Conservation (phyloP, 2,888 invertebrate genomes). For the Chymomyza fuscimana region DNA sequence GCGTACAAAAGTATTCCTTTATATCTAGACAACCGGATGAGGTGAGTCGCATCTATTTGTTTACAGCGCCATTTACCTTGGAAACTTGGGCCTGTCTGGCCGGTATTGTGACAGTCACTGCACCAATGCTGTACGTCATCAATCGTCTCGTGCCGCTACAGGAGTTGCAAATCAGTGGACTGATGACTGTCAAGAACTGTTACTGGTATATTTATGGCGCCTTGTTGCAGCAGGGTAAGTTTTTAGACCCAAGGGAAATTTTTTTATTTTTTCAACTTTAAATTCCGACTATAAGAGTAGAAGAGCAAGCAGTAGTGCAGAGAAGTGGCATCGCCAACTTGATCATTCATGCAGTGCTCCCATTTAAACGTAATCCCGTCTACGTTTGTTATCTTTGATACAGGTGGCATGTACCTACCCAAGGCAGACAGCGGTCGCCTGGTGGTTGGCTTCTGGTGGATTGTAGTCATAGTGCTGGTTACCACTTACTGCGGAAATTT, state of each 20-base stretch:
- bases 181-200: constrained; percentile 78
- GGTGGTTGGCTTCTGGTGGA: constrained; percentile 94
- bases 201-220: constrained; percentile 92
- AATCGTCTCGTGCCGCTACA: constrained; percentile 85
- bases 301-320: no score
- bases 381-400: no score
- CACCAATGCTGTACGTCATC: constrained; percentile 87
- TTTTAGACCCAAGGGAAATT: no score
- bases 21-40: constrained; percentile 89
- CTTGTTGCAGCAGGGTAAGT: constrained; percentile 91
- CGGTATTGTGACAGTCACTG: constrained; percentile 87
- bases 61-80: constrained; percentile 89
- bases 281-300: no score
- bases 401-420: constrained; percentile 93
- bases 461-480: constrained; percentile 92
- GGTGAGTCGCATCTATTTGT: constrained; percentile 89
- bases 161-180: constrained; percentile 79
- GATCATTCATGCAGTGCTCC: background rate
- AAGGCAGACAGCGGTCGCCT: constrained; percentile 91
- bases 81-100: constrained; percentile 92
- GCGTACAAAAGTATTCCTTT: constrained; percentile 89
- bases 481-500: constrained; percentile 96
- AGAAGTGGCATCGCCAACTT: background rate
- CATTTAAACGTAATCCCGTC: no score
- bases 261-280: no score